Evolutionary conservation across 2,797 vertebrate species (phyloP), one percentile per base, ranked within the genome.

Genomic region (Danio albolineatus): DNA sequence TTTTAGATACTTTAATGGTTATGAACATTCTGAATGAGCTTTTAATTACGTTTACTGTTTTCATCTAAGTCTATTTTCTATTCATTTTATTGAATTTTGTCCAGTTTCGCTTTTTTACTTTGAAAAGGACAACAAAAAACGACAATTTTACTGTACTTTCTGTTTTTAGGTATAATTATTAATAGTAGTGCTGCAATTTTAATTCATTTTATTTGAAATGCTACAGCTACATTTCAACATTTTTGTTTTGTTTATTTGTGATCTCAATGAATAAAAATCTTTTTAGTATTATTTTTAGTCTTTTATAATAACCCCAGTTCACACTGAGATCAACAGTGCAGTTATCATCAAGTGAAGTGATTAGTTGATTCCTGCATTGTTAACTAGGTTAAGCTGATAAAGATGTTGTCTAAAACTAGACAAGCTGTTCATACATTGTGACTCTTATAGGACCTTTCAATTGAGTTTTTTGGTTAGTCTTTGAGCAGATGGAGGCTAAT

Each of bases 331-430:
- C n/a, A n/a, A n/a, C 21, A 39, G 6, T 43, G 64, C 39, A 44
- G 90, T 90, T 86, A 86, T 92, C 91, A 86, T 14, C 38, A 10
- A 62, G 82, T 84, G 90, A 87, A 89, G 81, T 88, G 87, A 90
- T 82, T 57, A 87, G 91, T 87, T 88, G 86, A 82, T 82, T 89
- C 89, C 75, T 85, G 73, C 73, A 76, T 73, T 77, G 79, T 85
- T 89, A 83, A 92, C 91, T 90, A 46, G 85, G 41, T 86, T 84
- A 76, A 13, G n/a, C 76, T 81, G 90, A 92, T 93, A 90, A 89
- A 89, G 53, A 56, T 88, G 87, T 92, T 92, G 89, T 88, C 88
- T 84, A 82, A 83, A 86, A 83, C 82, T 83, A 84, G 78, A 76
- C 82, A 60, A 76, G 85, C 89, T 84, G 88, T 84, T 86, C 80